Conservation (phyloP, 1,140 invertebrate genomes). For the Phthorimaea operculella region DNA sequence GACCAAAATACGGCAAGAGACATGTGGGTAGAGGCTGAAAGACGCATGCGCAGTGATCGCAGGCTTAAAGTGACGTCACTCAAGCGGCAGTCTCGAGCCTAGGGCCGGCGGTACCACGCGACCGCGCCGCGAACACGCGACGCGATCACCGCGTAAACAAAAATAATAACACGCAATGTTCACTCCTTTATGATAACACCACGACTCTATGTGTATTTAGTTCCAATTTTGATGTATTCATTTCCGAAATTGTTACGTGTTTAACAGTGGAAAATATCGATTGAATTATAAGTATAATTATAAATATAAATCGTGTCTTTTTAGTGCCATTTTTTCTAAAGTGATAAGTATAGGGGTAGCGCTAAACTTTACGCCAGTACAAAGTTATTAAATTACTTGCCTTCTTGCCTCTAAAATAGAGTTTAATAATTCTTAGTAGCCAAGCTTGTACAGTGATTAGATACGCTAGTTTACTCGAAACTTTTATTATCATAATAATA, state of each 20-base stretch:
- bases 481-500: neutral
- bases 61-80: slow-evolving; percentile 4
- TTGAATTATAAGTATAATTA: neutral
- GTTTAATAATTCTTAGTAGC: slow-evolving; percentile 32
- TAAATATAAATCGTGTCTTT: slow-evolving; percentile 51
- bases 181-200: slow-evolving; percentile 46
- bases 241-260: slow-evolving; percentile 37
- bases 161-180: neutral
- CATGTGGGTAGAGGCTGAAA: neutral
- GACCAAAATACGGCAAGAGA: neutral
- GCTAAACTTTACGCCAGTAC: slow-evolving; percentile 47
- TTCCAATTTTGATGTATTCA: slow-evolving; percentile 56
- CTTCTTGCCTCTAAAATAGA: slow-evolving; percentile 53
- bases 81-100: neutral
- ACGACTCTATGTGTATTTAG: slow-evolving; percentile 47
- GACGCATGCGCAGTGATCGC: slow-evolving; percentile 1
- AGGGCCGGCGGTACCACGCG: neutral
- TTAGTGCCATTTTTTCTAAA: slow-evolving; percentile 58
- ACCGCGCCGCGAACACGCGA: neutral
- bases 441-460: slow-evolving; percentile 47
- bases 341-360: slow-evolving; percentile 34
- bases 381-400: slow-evolving; percentile 60
- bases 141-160: slow-evolving; percentile 2
- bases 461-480: slow-evolving; percentile 34
- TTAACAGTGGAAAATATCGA: neutral